phyloP scores from a whole-genome alignment of 2,888 invertebrate species.

The Phortica okadai region DNA sequence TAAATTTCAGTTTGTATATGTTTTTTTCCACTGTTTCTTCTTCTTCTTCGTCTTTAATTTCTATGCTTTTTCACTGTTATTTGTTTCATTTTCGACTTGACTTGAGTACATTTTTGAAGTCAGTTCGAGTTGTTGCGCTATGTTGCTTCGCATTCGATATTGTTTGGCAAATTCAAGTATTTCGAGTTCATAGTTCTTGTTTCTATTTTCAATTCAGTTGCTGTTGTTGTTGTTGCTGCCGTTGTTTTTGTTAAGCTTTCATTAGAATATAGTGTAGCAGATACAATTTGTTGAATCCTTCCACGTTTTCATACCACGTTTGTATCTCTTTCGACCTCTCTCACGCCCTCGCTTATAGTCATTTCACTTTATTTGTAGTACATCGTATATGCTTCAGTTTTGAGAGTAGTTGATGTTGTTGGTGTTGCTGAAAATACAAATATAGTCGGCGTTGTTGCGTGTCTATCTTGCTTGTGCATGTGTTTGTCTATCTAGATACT shows the following conservation, averaged over 20 bases:
- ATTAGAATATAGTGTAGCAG: slow-evolving; percentile 10
- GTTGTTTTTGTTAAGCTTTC: slow-evolving; percentile 3
- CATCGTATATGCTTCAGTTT: background rate
- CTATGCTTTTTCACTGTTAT: background rate
- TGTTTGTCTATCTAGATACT: slow-evolving; percentile 24
- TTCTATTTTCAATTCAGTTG: background rate
- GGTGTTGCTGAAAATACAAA: slow-evolving; percentile 1
- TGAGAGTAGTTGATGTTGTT: background rate
- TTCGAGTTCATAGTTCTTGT: slow-evolving; percentile 27
- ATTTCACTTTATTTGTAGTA: slow-evolving; percentile 8
- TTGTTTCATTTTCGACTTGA: background rate
- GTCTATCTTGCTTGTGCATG: background rate
- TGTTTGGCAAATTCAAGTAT: slow-evolving; percentile 36
- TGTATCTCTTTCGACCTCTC: background rate
- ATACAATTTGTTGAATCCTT: slow-evolving; percentile 29
- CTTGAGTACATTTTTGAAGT: background rate
- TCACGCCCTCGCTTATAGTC: background rate
- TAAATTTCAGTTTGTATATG: slow-evolving; percentile 42
- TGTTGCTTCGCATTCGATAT: slow-evolving; percentile 32
- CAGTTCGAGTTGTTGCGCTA: slow-evolving; percentile 14
- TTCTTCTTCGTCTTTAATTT: slow-evolving; percentile 37
- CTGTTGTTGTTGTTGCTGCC: background rate
- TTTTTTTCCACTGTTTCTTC: background rate
- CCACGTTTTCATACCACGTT: background rate
- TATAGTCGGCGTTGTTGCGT: slow-evolving; percentile 9